Evolutionary conservation across 2,113 vertebrate genomes (phyloP), one percentile per base, ranked within the genome.

Genomic region (Deroptyus accipitrinus): DNA sequence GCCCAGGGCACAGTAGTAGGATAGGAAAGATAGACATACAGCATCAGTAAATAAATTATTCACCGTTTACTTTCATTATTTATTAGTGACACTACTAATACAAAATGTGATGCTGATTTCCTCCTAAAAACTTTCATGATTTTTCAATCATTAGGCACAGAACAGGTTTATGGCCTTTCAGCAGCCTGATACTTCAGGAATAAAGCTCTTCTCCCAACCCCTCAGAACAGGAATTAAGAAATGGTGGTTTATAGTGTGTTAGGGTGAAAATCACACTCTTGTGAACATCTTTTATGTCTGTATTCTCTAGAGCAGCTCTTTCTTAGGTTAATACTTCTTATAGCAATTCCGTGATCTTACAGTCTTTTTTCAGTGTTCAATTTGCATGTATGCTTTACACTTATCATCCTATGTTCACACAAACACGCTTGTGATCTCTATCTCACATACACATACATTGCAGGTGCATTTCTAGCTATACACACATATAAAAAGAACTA

Each of bases 391-490:
- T 15, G 10, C 12, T 42, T 66, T 46, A 30, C 8, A 9, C 8
- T 31, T 41, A 30, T 2, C 27, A 76, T 66, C 7, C 10, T 51
- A 61, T 11, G 17, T 49, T 83, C 68, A 55, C 15, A 48, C 17
- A 57, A 12, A 6, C 3, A 15, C 19, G 19, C 11, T 55, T 20
- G 30, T 3, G 1, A 14, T 42, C 1, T 1, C 7, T 46, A 5
- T 15, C 51, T 41, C 10, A 68, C 14, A 67, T 30, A 37, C 3
- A 33, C 1, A 14, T 8, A 76, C 1, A 68, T 6, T 20, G 6
- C 23, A 80, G 17, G 6, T 83, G 22, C 11, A 28, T 76, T 91
- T 69, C 22, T 64, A 59, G 16, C 10, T 61, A 30, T 51, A 54
- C 2, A 27, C 3, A 13, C 10, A 30, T 37, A 30, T 1, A 39